Evolutionary conservation across 2,797 vertebrate genomes (phyloP), one percentile per base, ranked within the genome.

Genomic region (Tadarida brasiliensis): DNA sequence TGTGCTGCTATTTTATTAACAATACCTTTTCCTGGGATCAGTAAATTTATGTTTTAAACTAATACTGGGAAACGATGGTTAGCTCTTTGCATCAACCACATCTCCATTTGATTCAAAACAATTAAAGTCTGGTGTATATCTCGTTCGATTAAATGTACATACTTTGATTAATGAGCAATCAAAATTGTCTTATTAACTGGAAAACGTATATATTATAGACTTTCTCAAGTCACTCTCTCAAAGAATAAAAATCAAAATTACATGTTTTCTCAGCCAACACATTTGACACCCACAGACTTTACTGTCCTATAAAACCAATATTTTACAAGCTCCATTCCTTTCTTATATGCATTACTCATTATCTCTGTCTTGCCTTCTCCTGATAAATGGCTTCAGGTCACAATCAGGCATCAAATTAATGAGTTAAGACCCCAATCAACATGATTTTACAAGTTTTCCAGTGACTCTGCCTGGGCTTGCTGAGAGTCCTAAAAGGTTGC

Each of bases 371-470:
- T 87, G 17, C 71, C 90, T 91, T 91, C 47, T 95, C 44, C 73
- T 97, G 95, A 96, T 92, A 97, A 95, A 97, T 95, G 70, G 68
- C 71, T 93, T 87, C 47, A 71, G 95, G 96, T 96, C 97, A 97
- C 35, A 92, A 93, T 95, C 57, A 93, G 68, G 73, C 59, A 83
- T 95, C 91, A 90, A 81, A 94, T 96, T 95, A 93, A 80, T 91
- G 47, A 97, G 70, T 84, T 61, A 96, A 26, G 51, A 11, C 20
- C 57, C 61, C 65, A 81, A 54, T 26, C 57, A 90, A 89, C 89
- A 84, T 0, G 30, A 87, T 87, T 94, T 97, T 95, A 95, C 65
- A 92, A 65, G 89, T 54, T 90, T 92, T 87, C 57, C 35, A 77
- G 57, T 7, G 68, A 87, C 63, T 95, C 44, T 94, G 95, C 78